Evolutionary conservation across 2,797 vertebrate genomes (phyloP).

Genomic region (Pangasius larnaudii): DNA sequence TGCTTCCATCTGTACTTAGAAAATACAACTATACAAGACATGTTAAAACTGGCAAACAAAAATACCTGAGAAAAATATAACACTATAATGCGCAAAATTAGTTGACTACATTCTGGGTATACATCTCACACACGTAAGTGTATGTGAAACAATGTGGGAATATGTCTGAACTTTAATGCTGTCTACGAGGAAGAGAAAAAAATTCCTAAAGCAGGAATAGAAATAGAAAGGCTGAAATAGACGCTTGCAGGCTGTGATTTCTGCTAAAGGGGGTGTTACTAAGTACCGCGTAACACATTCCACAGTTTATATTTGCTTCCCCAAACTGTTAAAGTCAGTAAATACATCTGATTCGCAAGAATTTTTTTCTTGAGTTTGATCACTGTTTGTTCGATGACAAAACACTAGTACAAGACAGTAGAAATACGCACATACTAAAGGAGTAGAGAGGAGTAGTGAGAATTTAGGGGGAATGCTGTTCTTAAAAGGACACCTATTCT

Average conservation of each 20-base stretch:
- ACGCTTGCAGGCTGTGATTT: neutral
- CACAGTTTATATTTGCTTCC: neutral
- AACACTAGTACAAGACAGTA: neutral
- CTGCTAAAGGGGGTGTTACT: neutral
- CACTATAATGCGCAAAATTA: neutral
- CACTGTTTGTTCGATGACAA: neutral
- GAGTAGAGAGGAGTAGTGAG: neutral
- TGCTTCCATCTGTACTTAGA: no score
- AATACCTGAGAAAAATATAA: no score
- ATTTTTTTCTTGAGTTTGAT: neutral
- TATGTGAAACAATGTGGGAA: neutral
- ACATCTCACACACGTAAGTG: neutral
- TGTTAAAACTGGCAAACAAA: neutral
- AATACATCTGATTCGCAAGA: neutral
- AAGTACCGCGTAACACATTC: neutral
- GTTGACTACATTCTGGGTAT: neutral
- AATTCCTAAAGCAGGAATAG: neutral
- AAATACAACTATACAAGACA: neutral
- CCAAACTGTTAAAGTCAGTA: neutral
- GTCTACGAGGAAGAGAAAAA: neutral
- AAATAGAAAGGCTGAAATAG: neutral
- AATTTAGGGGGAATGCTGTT: neutral
- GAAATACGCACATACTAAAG: neutral
- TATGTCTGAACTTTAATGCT: neutral
- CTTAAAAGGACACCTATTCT: neutral